These are phyloP conservation scores for Xiphias gladius DNA, from an alignment of 2,113 vertebrate genomes.

Conservation along the genomic window DNA sequence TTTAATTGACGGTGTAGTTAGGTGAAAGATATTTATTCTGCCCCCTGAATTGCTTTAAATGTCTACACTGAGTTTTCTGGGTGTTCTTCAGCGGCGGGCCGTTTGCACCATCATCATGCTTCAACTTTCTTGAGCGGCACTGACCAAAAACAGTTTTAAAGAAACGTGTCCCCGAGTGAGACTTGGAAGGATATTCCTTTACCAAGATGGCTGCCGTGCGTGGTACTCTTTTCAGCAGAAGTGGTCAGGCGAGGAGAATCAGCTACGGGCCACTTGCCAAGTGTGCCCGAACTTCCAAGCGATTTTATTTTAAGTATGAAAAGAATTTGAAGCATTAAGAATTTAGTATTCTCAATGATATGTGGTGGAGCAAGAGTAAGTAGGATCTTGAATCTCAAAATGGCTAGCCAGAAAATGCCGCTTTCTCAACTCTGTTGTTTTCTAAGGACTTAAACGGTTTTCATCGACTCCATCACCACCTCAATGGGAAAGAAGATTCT, in stretches of 20 bases:
- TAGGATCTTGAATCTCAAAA: not conserved
- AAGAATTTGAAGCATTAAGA: no score
- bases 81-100: no score
- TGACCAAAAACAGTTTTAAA: no score
- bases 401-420: not conserved
- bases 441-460: not conserved
- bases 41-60: no score
- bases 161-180: not conserved
- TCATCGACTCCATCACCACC: not conserved
- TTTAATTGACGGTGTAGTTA: not conserved
- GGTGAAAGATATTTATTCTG: not conserved
- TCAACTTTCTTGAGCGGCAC: not conserved
- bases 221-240: not conserved
- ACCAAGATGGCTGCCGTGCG: conserved; percentile 54
- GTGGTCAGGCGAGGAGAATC: not conserved
- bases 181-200: not conserved
- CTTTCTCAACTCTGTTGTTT: not conserved
- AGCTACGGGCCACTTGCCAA: no score
- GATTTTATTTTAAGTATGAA: no score
- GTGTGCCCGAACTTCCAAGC: not conserved
- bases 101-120: not conserved
- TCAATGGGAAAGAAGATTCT: not conserved
- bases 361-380: not conserved
- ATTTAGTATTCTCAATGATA: not conserved
- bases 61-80: not conserved